Conservation (phyloP, 2,888 invertebrate species). For the Cosmia trapezina region DNA sequence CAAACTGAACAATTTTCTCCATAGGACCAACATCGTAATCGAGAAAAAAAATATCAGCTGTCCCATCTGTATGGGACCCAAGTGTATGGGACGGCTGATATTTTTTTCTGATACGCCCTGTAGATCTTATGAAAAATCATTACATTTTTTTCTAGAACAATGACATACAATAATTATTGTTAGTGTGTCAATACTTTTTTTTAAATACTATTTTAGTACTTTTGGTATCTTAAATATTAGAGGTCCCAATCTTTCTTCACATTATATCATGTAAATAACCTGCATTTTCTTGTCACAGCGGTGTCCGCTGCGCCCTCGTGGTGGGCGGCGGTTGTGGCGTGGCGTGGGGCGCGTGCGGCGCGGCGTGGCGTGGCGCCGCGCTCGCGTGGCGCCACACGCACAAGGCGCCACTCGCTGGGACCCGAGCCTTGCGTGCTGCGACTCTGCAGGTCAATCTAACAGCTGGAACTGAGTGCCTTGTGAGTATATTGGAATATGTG, state of each 20-base stretch:
- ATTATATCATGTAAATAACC: background rate
- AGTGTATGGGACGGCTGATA: no score
- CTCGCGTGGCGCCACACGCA: conserved; percentile 94
- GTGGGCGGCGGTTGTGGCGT: conserved; percentile 84
- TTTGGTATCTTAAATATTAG: no score
- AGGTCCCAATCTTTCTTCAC: background rate
- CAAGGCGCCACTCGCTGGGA: conserved; percentile 73
- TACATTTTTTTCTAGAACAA: no score
- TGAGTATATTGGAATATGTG: conserved; percentile 84
- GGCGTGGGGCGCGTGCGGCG: conserved; percentile 91
- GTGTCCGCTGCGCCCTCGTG: conserved; percentile 84
- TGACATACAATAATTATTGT: no score
- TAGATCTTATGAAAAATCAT: no score
- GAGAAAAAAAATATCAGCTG: no score
- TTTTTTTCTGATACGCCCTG: no score
- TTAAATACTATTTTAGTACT: no score
- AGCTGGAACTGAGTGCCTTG: conserved; percentile 95
- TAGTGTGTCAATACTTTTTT: no score
- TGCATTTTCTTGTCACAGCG: conserved; percentile 63
- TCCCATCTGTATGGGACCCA: no score
- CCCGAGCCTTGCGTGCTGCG: conserved; percentile 91
- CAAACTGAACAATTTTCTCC: no score
- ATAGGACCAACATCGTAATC: no score
- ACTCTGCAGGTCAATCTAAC: conserved; percentile 97
- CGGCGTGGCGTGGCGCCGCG: conserved; percentile 82